Conservation (phyloP, 1,140 invertebrate species). For the Potamilus streckersoni region DNA sequence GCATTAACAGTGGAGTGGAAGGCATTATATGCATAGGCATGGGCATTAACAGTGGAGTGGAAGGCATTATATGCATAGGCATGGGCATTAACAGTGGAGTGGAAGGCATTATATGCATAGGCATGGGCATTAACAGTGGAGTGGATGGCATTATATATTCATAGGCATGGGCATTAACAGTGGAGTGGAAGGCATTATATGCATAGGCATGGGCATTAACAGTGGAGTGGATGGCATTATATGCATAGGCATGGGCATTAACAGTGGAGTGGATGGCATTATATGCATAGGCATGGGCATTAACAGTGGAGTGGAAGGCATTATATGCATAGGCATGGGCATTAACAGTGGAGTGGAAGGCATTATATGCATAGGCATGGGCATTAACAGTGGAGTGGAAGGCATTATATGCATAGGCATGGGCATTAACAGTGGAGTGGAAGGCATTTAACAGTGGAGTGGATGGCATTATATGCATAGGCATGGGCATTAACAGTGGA, state of each 20-base stretch:
- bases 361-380: not conserved
- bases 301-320: not conserved
- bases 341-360: too few relatives aligned
- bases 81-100: not conserved
- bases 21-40: not conserved
- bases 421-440: not conserved
- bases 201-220: too few relatives aligned
- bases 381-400: too few relatives aligned
- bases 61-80: not conserved
- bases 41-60: too few relatives aligned
- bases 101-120: not conserved
- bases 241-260: not conserved
- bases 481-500: not conserved
- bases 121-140: not conserved
- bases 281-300: not conserved
- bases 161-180: too few relatives aligned
- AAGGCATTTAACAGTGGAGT: too few relatives aligned
- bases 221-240: not conserved
- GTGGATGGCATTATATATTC: not conserved
- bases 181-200: not conserved
- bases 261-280: not conserved
- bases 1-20: not conserved
- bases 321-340: not conserved
- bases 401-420: not conserved
- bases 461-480: not conserved